A percentile compares a stretch with the other conserved stretches of the same genome.
Evolutionary conservation across 2,797 vertebrate species (phyloP).

Genomic region (Vireo griseus): DNA sequence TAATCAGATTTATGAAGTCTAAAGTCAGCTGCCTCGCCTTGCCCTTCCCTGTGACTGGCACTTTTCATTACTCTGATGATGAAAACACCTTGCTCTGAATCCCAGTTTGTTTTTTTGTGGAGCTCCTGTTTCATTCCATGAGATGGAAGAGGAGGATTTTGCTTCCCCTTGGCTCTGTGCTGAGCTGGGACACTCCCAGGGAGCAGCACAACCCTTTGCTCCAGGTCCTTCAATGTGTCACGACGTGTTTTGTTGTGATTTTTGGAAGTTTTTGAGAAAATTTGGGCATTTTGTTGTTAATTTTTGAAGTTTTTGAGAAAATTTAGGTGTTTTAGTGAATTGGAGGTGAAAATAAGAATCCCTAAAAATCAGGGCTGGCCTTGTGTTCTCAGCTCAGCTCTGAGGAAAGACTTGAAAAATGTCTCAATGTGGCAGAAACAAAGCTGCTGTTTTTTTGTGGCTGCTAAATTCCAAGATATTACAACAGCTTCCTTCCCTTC

Average conservation of each 20-base stretch:
- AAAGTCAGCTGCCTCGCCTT: not conserved
- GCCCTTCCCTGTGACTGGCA: not conserved
- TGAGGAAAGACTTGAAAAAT: not conserved
- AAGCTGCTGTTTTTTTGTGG: not conserved
- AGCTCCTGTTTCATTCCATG: not conserved
- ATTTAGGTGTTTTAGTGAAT: rapidly evolving
- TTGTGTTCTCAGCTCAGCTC: not conserved
- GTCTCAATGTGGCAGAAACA: not conserved
- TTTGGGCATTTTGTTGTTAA: not conserved
- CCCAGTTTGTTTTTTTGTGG: not conserved
- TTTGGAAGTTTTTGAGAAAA: not conserved
- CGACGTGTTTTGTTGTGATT: rapidly evolving
- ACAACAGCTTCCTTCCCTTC: not conserved
- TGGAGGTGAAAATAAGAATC: not conserved
- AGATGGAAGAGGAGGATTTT: not conserved
- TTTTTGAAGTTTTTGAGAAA: not conserved
- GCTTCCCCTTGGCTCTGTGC: not conserved
- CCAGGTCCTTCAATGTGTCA: not conserved
- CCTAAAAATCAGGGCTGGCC: not conserved
- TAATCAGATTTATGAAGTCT: not conserved
- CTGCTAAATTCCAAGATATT: not conserved
- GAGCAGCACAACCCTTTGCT: not conserved
- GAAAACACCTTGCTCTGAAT: not conserved
- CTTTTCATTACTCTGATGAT: not conserved
- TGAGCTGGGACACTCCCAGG: not conserved